Evolutionary conservation across 1,140 invertebrate genomes (phyloP).

Genomic region (Phocides pigmalion): DNA sequence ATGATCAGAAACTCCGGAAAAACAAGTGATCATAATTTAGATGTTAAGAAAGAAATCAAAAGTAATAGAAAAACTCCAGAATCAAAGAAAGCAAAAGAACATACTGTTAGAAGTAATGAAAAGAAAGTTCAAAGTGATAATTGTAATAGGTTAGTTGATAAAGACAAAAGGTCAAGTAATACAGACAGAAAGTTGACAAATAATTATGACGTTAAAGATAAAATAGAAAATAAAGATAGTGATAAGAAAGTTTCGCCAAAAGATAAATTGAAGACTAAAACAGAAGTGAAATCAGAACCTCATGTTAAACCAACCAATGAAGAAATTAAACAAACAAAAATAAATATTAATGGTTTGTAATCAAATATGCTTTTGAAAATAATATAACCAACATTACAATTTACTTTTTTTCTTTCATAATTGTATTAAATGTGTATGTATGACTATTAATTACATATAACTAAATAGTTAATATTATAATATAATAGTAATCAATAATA

Average conservation of each 20-base stretch:
- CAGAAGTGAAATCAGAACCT: constrained; percentile 27
- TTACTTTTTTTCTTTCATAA: too few species aligned
- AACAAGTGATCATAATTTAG: constrained; percentile 31
- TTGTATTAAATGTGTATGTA: too few species aligned
- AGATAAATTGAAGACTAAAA: constrained; percentile 34
- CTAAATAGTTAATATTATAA: too few species aligned
- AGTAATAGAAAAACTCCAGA: constrained; percentile 39
- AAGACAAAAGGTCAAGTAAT: constrained; percentile 38
- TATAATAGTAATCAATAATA: too few species aligned
- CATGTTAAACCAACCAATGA: constrained; percentile 22
- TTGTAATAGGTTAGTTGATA: constrained; percentile 35
- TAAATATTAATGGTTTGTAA: constrained; percentile 22
- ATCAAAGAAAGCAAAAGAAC: constrained; percentile 32
- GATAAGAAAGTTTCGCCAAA: constrained; percentile 26
- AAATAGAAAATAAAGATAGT: constrained; percentile 21
- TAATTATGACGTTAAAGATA: constrained; percentile 6
- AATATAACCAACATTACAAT: too few species aligned
- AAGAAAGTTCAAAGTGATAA: constrained; percentile 29
- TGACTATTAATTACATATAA: too few species aligned
- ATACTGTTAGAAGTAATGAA: constrained; percentile 31
- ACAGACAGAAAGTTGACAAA: constrained; percentile 2
- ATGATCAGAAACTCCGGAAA: constrained; percentile 85
- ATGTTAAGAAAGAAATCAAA: constrained; percentile 37
- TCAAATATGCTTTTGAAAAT: neutral
- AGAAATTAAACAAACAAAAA: constrained; percentile 34